Base-by-base conservation (phyloP, 2,113 vertebrate species). In the Siniperca knerii region DNA sequence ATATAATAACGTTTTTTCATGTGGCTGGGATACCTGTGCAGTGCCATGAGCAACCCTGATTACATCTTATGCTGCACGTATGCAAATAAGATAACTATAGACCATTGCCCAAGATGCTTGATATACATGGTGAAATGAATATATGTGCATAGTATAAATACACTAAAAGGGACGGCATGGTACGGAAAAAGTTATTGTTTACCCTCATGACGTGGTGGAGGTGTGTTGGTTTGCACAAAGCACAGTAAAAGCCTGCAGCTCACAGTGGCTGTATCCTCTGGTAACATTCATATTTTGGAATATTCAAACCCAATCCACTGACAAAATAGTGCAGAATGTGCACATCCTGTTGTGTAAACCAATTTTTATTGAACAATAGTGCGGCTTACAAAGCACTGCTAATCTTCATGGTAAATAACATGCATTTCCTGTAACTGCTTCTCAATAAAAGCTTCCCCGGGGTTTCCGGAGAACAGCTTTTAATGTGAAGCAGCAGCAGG, bases 1-100 rank as follows among this genome's bases (percentile, higher is more conserved):
- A 73, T 57, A 65, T 71, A 62, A 77, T 64, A 37, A 42, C 12
- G 57, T 80, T 75, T 71, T 33, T 55, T 60, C 62, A 67, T n/a
- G 9, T 57, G 40, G 64, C 52, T 48, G 61, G 61, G 46, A 81
- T 66, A 84, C 4, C 52, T 7, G 5, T 55, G 50, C 55, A 40
- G 1, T 58, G 44, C 48, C 20, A 44, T 2, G 23, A 57, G 55
- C 35, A 29, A 67, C 23, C n/a, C 16, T 6, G 44, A 78, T 55
- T 52, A 60, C 3, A 76, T 73, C 29, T 33, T 73, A n/a, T 65
- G 52, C 35, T 48, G 44, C 16, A 16, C 35, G 10, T 25, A 33
- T 2, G 52, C 60, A 57, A 57, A 68, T 16, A 48, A 54, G 35
- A 79, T 67, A 68, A 67, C 29, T 15, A 62, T 0, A 40, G 35